phyloP scores from a whole-genome alignment of 2,888 invertebrate genomes.

The Perithous albicinctus region DNA sequence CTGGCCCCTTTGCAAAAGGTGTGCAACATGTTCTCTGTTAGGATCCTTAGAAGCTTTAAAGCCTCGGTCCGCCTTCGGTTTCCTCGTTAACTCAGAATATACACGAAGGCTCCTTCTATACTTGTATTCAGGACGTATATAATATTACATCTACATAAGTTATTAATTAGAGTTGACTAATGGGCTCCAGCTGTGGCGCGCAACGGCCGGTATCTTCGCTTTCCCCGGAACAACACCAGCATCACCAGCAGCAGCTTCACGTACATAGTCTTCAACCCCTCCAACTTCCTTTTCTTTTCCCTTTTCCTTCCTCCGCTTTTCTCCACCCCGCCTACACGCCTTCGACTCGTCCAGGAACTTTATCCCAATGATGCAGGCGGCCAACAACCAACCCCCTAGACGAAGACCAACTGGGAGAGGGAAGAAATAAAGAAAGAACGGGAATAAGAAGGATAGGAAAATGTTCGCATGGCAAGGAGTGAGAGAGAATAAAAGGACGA shows the following conservation, averaged over 20 bases:
- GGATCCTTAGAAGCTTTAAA: constrained; percentile 68
- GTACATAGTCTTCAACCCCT: constrained; percentile 56
- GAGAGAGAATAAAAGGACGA: constrained; percentile 39
- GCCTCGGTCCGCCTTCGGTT: constrained; percentile 66
- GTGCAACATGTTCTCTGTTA: constrained; percentile 60
- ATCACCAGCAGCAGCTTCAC: constrained; percentile 13
- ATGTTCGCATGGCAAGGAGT: constrained; percentile 50
- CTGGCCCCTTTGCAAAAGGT: constrained; percentile 58
- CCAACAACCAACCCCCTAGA: constrained; percentile 45
- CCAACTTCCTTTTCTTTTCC: constrained; percentile 38
- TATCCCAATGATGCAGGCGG: constrained; percentile 46
- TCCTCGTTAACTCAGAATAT: constrained; percentile 66
- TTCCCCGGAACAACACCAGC: constrained; percentile 47
- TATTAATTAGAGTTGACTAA: constrained; percentile 84
- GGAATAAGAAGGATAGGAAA: constrained; percentile 45
- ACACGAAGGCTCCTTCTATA: constrained; percentile 42
- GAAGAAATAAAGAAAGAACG: constrained; percentile 25
- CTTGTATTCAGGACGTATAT: constrained; percentile 38
- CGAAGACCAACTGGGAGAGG: constrained; percentile 25
- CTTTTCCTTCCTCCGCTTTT: constrained; percentile 43
- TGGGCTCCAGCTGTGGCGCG: constrained; percentile 82
- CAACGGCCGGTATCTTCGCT: constrained; percentile 59
- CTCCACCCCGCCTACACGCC: constrained; percentile 53
- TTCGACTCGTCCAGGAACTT: constrained; percentile 59
- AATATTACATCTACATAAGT: constrained; percentile 77